A percentile compares a stretch with the other conserved stretches of the same genome.
These are phyloP conservation scores for Polydrusus tereticollis DNA, from an alignment of 2,888 invertebrate species.

Conservation along the genomic window DNA sequence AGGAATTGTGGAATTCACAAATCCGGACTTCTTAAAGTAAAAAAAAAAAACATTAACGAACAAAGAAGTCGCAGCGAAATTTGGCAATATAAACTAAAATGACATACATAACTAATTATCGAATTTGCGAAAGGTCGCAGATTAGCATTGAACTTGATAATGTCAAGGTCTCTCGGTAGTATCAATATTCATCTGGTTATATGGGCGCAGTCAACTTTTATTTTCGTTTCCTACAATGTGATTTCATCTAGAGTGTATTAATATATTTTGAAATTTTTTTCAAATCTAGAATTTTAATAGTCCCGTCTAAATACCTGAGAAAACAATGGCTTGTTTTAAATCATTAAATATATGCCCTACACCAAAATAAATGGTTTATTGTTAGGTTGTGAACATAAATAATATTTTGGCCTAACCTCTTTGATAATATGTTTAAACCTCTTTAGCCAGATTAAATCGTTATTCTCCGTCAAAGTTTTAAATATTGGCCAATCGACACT, in stretches of 20 bases:
- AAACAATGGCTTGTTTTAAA: no score
- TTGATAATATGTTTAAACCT: no score
- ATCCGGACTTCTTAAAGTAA: not conserved
- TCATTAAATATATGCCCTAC: no score
- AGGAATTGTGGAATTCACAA: not conserved
- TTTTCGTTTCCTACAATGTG: not conserved
- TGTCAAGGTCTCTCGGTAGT: constrained; percentile 1
- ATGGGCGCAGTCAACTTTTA: constrained; percentile 8
- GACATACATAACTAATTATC: not conserved
- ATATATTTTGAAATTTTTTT: not conserved
- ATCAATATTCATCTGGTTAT: constrained; percentile 6
- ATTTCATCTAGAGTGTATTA: constrained; percentile 3
- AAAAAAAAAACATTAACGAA: not conserved
- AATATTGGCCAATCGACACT: no score
- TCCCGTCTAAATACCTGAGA: no score
- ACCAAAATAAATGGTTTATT: no score
- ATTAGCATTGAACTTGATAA: constrained; percentile 18
- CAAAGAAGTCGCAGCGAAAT: not conserved
- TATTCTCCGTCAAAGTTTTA: no score
- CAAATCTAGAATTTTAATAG: not conserved
- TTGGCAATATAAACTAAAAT: not conserved
- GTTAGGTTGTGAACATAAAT: no score
- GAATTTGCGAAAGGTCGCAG: not conserved
- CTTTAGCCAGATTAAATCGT: no score
- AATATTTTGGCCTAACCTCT: no score